Base-by-base conservation (phyloP, 2,888 invertebrate genomes). In the Vanessa cardui region DNA sequence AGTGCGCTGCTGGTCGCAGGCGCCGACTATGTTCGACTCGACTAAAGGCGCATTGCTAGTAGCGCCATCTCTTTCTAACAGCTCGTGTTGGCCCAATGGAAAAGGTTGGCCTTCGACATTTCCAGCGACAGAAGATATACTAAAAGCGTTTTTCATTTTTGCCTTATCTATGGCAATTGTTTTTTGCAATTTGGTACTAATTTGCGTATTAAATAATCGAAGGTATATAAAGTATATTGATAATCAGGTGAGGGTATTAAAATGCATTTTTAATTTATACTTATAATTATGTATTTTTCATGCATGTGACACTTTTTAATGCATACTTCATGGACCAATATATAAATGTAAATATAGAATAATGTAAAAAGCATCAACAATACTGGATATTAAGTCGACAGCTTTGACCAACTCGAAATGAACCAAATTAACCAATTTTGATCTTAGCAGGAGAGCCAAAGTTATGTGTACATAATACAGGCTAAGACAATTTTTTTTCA, bases 151-250 rank as follows among this genome's bases (percentile, higher is more conserved):
- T 72, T 94, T 97, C 77, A 96, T 97, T 78, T 93, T 97, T 70
- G 88, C 96, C 6, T 90, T 97, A 71, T 96, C 97, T 49, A 93
- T 96, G 83, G 96, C 96, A 49, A 96, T 97, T 73, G 95, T 97
- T 52, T 94, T 95, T 45, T 96, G 97, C 54, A 97, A 97, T 83
- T 93, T 96, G 59, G 92, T 97, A 70, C 94, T 97, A 39, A 97
- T 97, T 75, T 94, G 96, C 77, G 97, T 97, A 60, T 94, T 97
- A 80, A 97, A 97, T 87, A 97, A 96, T 86, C 94, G 96, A 62
- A 94, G 96, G 72, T 97, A 97, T 85, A 95, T 96, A 79, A 96
- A 96, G 81, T 97, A 97, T 82, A 97, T 97, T 78, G 97, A 97
- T 83, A 96, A 97, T 78, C 97, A 97, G 96, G 97, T 97, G 86